Evolutionary conservation across 2,888 invertebrate species (phyloP).

Genomic region (Cryptosula pallasiana): DNA sequence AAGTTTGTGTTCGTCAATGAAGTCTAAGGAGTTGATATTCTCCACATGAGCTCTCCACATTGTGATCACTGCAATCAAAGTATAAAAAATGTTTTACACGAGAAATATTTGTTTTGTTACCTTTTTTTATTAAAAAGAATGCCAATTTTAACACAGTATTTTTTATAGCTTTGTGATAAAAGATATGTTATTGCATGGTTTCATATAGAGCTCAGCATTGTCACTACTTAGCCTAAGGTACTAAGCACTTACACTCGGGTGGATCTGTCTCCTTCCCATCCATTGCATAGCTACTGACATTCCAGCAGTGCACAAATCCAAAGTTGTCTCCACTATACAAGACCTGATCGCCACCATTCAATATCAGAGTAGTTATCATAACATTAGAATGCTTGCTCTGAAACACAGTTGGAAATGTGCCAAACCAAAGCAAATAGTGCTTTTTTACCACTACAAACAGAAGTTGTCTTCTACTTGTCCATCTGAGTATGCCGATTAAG

Average conservation of each 20-base stretch:
- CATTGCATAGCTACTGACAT: slow-evolving; percentile 45
- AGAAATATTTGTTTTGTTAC: no score
- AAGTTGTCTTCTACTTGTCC: no score
- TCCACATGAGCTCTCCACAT: slow-evolving; percentile 53
- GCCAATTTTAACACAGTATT: no score
- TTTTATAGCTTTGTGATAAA: no score
- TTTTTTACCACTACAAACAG: no score
- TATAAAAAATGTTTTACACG: no score
- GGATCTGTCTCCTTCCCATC: slow-evolving; percentile 33
- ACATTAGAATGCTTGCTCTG: slow-evolving; percentile 30
- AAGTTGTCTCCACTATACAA: slow-evolving; percentile 46
- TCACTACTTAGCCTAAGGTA: no score
- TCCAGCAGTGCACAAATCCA: slow-evolving; percentile 51
- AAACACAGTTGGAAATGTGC: neutral
- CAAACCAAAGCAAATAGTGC: no score
- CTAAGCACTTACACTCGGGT: slow-evolving; percentile 43
- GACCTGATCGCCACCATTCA: slow-evolving; percentile 37
- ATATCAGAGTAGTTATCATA: slow-evolving; percentile 40
- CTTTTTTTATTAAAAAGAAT: no score
- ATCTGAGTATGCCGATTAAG: no score
- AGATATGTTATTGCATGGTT: no score
- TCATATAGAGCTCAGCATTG: no score
- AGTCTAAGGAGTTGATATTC: slow-evolving; percentile 43
- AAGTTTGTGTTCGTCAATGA: slow-evolving; percentile 47
- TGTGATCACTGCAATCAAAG: slow-evolving; percentile 39